phyloP scores from a whole-genome alignment of 1,140 invertebrate species.

The Homalodisca vitripennis region DNA sequence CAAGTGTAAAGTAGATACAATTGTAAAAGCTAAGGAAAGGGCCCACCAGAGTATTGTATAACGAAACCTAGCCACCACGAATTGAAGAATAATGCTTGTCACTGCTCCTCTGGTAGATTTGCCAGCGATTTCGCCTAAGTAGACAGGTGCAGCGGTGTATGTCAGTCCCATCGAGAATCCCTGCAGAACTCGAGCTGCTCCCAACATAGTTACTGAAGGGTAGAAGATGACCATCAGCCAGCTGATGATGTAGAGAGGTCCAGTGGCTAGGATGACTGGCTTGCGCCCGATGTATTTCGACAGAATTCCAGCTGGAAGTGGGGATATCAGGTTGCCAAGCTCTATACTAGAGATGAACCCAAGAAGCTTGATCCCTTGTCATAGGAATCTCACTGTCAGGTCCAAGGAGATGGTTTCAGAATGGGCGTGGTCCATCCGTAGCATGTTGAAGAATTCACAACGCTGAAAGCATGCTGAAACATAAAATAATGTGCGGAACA shows the following conservation, averaged over 20 bases:
- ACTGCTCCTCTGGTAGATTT: constrained; percentile 59
- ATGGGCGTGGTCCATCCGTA: constrained; percentile 60
- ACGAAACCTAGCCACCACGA: constrained; percentile 72
- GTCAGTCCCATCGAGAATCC: constrained; percentile 64
- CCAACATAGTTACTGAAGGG: constrained; percentile 15
- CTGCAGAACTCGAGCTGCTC: constrained; percentile 34
- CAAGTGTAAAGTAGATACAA: constrained; percentile 62
- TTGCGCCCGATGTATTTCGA: constrained; percentile 74
- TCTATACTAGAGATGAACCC: constrained; percentile 33
- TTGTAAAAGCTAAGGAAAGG: constrained; percentile 65
- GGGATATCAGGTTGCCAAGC: constrained; percentile 39
- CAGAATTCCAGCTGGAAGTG: constrained; percentile 45
- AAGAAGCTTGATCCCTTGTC: constrained; percentile 53
- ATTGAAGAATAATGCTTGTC: constrained; percentile 65
- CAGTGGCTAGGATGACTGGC: constrained; percentile 67
- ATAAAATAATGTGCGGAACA: too few relatives aligned
- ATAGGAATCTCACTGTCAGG: constrained; percentile 53
- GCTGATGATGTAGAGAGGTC: constrained; percentile 49
- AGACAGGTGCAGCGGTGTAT: constrained; percentile 54
- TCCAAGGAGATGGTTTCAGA: constrained; percentile 51
- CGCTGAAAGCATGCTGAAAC: constrained; percentile 47
- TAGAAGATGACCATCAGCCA: constrained; percentile 54
- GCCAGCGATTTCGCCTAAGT: constrained; percentile 65
- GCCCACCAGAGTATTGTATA: constrained; percentile 70
- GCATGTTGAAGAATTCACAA: constrained; percentile 45